Conservation (phyloP, 2,888 invertebrate species). For the Helicoverpa assulta region DNA sequence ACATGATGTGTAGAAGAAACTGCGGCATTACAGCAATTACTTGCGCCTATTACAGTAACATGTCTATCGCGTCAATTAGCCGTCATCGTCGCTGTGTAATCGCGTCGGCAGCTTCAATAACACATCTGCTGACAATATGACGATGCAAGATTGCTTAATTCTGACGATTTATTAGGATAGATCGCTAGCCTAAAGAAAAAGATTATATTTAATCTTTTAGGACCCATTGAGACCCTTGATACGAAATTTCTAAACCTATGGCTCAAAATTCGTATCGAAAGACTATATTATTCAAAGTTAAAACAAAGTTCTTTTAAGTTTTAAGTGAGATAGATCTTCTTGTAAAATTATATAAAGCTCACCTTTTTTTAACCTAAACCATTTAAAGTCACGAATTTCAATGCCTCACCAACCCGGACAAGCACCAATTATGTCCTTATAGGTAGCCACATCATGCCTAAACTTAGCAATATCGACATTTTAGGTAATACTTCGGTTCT, state of each 20-base stretch:
- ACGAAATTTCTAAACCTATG: too few relatives aligned
- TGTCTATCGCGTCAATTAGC: constrained; percentile 37
- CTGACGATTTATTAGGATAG: too few relatives aligned
- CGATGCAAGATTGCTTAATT: not conserved
- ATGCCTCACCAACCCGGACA: constrained; percentile 3
- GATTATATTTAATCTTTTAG: too few relatives aligned
- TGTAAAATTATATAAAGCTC: too few relatives aligned
- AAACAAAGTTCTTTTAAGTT: too few relatives aligned
- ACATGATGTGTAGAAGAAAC: constrained; percentile 25
- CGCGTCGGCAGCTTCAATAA: constrained; percentile 31
- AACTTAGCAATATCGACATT: constrained; percentile 53
- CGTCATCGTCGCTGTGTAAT: constrained; percentile 12
- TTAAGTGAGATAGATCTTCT: too few relatives aligned
- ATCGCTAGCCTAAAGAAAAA: not conserved
- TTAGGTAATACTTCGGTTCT: constrained; percentile 50
- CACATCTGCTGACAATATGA: constrained; percentile 2
- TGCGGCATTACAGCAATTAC: constrained; percentile 34
- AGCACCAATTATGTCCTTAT: constrained; percentile 38
- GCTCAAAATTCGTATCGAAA: too few relatives aligned
- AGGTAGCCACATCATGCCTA: constrained; percentile 18
- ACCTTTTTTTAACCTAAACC: too few relatives aligned
- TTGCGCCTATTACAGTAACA: constrained; percentile 25
- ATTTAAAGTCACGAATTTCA: not conserved
- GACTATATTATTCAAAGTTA: too few relatives aligned
- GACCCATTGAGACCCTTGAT: too few relatives aligned